Percentiles rank a stretch among this genome's conserved stretches.
Evolutionary conservation across 2,797 vertebrate genomes (phyloP).

Genomic region (Choloepus didactylus): DNA sequence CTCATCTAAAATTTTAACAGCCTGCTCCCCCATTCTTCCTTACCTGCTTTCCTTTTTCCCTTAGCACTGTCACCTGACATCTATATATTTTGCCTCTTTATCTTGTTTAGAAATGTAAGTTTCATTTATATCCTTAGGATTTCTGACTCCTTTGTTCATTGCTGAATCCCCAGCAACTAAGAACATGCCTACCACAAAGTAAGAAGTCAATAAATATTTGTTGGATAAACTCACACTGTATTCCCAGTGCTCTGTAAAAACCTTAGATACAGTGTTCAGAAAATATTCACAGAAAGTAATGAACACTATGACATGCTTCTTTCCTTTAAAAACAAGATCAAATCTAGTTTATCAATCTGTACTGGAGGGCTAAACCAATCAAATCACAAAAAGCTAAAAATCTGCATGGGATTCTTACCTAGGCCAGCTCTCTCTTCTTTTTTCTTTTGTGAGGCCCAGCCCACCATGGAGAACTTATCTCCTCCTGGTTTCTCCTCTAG

Average conservation of each 20-base stretch:
- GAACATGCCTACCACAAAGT: neutral
- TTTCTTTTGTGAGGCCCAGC: conserved; percentile 91
- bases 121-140: conserved; percentile 2
- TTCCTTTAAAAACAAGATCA: conserved; percentile 60
- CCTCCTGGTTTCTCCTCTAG: conserved; percentile 84
- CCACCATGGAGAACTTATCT: conserved; percentile 90
- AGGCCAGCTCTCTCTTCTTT: conserved; percentile 66
- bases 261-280: neutral
- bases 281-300: conserved; percentile 25
- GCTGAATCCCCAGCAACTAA: neutral
- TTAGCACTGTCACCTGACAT: neutral
- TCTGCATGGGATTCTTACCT: conserved; percentile 78
- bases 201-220: neutral
- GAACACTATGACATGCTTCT: conserved; percentile 18
- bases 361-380: neutral
- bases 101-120: conserved; percentile 5
- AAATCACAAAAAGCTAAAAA: conserved; percentile 48
- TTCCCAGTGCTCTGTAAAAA: neutral
- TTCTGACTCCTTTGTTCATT: conserved; percentile 26
- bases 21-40: neutral
- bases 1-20: conserved; percentile 9
- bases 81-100: conserved; percentile 37
- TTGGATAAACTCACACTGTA: conserved; percentile 4
- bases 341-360: neutral
- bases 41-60: neutral